Percentiles rank a stretch among this genome's conserved stretches.
Evolutionary conservation across 2,888 invertebrate genomes (phyloP).

Genomic region (Chouioia cunea): DNA sequence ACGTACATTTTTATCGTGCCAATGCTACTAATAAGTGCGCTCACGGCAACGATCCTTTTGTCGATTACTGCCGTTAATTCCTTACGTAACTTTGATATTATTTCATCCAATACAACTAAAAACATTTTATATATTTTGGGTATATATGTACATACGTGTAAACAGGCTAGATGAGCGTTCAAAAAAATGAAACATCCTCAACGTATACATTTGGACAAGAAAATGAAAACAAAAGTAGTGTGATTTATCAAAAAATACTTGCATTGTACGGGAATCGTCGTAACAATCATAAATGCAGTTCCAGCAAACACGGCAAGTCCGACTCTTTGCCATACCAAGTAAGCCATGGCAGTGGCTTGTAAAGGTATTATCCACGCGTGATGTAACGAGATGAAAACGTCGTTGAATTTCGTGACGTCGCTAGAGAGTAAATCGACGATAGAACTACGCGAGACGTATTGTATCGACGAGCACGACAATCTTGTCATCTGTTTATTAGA

Average conservation of each 20-base stretch:
- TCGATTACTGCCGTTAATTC: conserved; percentile 73
- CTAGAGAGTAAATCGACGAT: conserved; percentile 87
- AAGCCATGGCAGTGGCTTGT: conserved; percentile 75
- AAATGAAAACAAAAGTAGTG: too few relatives aligned
- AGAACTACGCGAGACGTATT: conserved; percentile 74
- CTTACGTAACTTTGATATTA: conserved; percentile 67
- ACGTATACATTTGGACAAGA: too few relatives aligned
- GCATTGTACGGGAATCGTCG: conserved; percentile 71
- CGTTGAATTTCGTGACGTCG: conserved; percentile 85
- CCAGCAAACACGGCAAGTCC: conserved; percentile 74
- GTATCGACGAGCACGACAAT: conserved; percentile 60
- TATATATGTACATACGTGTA: too few relatives aligned
- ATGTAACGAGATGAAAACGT: conserved; percentile 77
- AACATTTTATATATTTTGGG: too few relatives aligned
- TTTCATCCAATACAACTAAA: conserved; percentile 68
- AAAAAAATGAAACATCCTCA: too few relatives aligned
- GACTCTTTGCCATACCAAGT: conserved; percentile 71
- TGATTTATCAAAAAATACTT: conserved; percentile 49
- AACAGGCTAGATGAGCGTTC: too few relatives aligned
- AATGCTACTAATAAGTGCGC: conserved; percentile 82
- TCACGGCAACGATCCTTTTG: conserved; percentile 83
- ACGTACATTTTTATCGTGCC: conserved; percentile 89
- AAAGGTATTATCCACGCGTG: conserved; percentile 86
- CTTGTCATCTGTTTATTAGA: conserved; percentile 49
- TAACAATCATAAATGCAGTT: conserved; percentile 71